Conservation (phyloP, 2,797 vertebrate species). For the Silurus aristotelis region DNA sequence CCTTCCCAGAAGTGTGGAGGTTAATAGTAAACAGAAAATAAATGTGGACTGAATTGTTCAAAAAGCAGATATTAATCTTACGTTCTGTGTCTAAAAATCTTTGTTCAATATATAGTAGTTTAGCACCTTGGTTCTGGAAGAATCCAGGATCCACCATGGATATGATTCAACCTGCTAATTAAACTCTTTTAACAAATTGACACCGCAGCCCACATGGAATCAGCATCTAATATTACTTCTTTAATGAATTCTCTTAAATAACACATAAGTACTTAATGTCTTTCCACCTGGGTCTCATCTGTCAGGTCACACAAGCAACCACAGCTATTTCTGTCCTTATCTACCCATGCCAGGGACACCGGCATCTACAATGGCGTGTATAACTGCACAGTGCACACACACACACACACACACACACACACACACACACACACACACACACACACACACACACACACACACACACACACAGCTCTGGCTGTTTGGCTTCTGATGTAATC, state of each 20-base stretch:
- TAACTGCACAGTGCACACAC: slow-evolving; percentile 5
- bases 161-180: slow-evolving; percentile 3
- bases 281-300: slow-evolving; percentile 41
- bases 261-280: slow-evolving; percentile 21
- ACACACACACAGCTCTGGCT: slow-evolving; percentile 18
- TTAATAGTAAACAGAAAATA: too few species aligned
- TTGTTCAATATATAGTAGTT: too few species aligned
- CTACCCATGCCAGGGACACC: slow-evolving; percentile 35
- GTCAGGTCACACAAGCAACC: slow-evolving; percentile 17
- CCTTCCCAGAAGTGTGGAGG: too few species aligned
- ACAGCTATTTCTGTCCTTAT: slow-evolving; percentile 33
- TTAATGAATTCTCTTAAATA: slow-evolving; percentile 23
- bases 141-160: not conserved
- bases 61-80: too few species aligned
- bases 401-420: not conserved
- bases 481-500: slow-evolving; percentile 40
- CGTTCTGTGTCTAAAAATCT: too few species aligned
- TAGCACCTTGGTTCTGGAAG: too few species aligned
- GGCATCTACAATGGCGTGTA: slow-evolving; percentile 7
- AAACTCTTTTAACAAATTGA: slow-evolving; percentile 10
- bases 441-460: not conserved
- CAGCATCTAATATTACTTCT: not conserved
- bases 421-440: not conserved
- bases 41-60: too few species aligned
- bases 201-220: slow-evolving; percentile 10